Evolutionary conservation across 2,113 vertebrate genomes (phyloP).

Genomic region (Zosterops pallidus): DNA sequence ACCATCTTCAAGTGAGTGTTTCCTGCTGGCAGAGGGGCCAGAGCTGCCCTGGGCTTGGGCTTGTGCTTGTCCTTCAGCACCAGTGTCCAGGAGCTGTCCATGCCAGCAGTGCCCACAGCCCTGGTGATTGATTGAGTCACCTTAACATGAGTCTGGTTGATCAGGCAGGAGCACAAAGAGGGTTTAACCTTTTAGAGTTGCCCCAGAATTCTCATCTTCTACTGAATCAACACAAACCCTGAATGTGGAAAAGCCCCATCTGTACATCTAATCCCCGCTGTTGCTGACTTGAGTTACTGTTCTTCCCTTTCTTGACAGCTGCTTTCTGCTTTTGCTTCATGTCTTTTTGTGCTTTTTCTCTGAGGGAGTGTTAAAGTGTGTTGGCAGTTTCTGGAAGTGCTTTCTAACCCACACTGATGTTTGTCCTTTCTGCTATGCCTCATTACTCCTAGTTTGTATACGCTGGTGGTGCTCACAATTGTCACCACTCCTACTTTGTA

Average conservation of each 20-base stretch:
- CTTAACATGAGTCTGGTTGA: neutral
- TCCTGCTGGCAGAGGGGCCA: accelerated
- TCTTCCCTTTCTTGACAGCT: neutral
- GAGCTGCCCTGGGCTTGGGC: neutral
- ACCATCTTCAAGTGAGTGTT: constrained; percentile 88
- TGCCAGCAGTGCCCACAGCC: neutral
- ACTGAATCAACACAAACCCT: neutral
- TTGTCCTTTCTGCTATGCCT: neutral
- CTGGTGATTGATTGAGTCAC: neutral
- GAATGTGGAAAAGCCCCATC: neutral
- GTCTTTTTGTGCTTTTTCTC: neutral
- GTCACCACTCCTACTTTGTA: neutral
- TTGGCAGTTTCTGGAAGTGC: neutral
- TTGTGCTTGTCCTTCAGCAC: neutral
- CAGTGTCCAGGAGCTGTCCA: accelerated
- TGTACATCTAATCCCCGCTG: neutral
- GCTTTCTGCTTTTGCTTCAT: neutral
- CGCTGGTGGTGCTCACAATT: neutral
- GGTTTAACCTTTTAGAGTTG: neutral
- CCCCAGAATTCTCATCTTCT: neutral
- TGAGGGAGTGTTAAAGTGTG: neutral
- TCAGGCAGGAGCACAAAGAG: accelerated
- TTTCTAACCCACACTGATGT: neutral
- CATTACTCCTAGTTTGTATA: neutral
- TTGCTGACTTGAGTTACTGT: neutral